Conservation (phyloP, 2,797 vertebrate species). For the Myotis myotis region DNA sequence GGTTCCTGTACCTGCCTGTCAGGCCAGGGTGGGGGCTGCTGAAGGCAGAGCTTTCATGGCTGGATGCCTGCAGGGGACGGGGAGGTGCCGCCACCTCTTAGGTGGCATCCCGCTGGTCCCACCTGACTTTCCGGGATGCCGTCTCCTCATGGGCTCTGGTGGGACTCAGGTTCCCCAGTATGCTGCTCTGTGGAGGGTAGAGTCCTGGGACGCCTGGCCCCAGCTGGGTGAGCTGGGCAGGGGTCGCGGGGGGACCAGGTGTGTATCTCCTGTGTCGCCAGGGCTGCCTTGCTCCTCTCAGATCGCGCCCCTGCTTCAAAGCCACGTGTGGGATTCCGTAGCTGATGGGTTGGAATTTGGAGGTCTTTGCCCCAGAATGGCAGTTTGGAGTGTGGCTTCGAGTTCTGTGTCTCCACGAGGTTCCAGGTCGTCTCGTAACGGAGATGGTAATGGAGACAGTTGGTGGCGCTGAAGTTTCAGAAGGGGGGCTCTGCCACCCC, state of each 20-base stretch:
- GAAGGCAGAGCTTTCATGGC: background rate
- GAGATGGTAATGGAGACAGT: background rate
- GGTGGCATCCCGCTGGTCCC: background rate
- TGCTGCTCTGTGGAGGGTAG: background rate
- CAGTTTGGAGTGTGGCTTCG: background rate
- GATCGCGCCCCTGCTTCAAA: background rate
- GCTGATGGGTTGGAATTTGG: background rate
- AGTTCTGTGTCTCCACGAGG: background rate
- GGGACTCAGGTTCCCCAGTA: background rate
- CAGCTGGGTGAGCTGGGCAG: background rate
- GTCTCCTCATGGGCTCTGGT: conserved; percentile 46
- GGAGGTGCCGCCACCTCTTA: background rate
- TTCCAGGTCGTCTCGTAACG: background rate
- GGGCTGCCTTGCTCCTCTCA: background rate
- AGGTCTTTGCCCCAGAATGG: background rate
- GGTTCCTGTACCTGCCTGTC: background rate
- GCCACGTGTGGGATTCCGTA: background rate
- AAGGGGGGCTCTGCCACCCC: background rate
- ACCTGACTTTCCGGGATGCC: background rate
- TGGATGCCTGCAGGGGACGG: background rate
- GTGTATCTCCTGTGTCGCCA: background rate
- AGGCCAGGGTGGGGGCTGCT: background rate
- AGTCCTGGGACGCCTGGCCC: background rate
- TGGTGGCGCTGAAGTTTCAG: background rate
- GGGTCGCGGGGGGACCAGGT: background rate